Evolutionary conservation across 2,888 invertebrate species (phyloP), one percentile per base, ranked within the genome.

Genomic region (Oxyteleia sp.): DNA sequence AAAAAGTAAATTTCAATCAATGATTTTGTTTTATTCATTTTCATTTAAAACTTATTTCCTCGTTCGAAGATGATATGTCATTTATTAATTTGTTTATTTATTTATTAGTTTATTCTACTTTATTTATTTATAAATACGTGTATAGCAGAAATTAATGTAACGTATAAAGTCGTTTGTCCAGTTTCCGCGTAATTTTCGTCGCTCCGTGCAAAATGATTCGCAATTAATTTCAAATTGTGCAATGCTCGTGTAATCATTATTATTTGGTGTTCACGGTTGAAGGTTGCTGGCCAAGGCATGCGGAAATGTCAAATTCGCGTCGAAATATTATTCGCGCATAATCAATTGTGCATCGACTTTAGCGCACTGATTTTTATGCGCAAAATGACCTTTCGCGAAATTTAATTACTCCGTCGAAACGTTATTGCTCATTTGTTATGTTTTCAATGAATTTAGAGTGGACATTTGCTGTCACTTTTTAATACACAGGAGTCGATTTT

Each of bases 301-400:
- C 53, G 74, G 75, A 75, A 75, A 75, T 59, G 59, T 75, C 57
- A 49, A 66, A 59, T 59, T 57, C 47, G 55, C 38, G 61, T 63
- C 63, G 61, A 63, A 74, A 74, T 64, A 74, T 64, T 47, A 32
- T 55, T 74, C 47, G 64, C 59, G 49, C 41, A 59, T 55, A 66
- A 75, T 75, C 59, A 75, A 75, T 59, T 59, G 49, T 59, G 23
- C 53, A 47, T 49, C 49, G 51, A 75, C 55, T 47, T 57, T 64
- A 35, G 38, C 32, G 55, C 55, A 66, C 13, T 23, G 13, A 66
- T 47, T 64, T 75, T 75, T 57, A 26, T 38, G 55, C 49, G 63
- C 51, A 32, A 63, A 74, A 57, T 26, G 57, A 55, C 74, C 64
- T 63, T 55, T 74, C 35, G 16, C 8, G 10, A 26, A 29, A 35